phyloP scores from a whole-genome alignment of 2,113 vertebrate genomes.

The Istiophorus platypterus region DNA sequence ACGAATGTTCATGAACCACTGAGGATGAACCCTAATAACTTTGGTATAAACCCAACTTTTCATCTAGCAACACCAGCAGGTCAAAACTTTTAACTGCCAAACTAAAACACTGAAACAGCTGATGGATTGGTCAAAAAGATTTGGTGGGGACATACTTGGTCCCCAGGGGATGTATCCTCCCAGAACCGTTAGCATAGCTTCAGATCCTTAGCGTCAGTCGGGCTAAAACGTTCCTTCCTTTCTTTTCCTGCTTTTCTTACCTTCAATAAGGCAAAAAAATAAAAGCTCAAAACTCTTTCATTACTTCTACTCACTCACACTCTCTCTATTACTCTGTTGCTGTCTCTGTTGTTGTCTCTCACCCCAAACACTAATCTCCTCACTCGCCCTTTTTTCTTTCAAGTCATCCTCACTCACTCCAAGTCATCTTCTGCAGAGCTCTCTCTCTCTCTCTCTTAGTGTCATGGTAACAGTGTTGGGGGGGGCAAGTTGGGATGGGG shows the following conservation, averaged over 20 bases:
- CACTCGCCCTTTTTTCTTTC: not conserved
- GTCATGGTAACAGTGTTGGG: constrained; percentile 64
- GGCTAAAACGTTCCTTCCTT: not conserved
- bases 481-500: constrained; percentile 27
- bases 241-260: not conserved
- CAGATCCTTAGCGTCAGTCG: not conserved
- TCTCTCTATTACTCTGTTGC: not conserved
- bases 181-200: too few relatives aligned
- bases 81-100: not conserved
- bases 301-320: not conserved
- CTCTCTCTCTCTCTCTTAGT: not conserved
- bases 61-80: not conserved
- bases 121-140: not conserved
- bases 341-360: constrained; percentile 3
- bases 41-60: not conserved
- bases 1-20: too few relatives aligned
- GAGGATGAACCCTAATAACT: not conserved
- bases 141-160: too few relatives aligned
- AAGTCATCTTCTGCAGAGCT: constrained; percentile 25
- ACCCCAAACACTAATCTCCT: constrained; percentile 12
- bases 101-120: too few relatives aligned
- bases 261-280: not conserved
- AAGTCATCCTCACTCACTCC: constrained; percentile 20
- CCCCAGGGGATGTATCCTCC: too few relatives aligned
- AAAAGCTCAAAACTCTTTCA: not conserved